Percentiles rank a stretch among this genome's conserved stretches.
These are phyloP conservation scores for Pomacea maculata DNA, from an alignment of 1,140 invertebrate species.

Conservation along the genomic window DNA sequence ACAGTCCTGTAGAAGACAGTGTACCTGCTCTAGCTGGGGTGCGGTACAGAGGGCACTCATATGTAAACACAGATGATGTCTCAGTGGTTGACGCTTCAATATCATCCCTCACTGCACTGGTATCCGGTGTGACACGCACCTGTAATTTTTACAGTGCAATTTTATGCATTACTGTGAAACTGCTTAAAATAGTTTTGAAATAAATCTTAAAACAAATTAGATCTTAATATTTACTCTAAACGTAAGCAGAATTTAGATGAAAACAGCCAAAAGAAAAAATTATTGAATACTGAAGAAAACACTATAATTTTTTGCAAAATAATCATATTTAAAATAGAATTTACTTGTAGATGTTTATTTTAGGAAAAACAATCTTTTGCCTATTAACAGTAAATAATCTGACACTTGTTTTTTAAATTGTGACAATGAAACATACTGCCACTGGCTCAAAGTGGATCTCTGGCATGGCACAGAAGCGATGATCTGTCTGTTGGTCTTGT, in stretches of 20 bases:
- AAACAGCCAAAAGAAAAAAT: too few relatives aligned
- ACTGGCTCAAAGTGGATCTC: slow-evolving; percentile 75
- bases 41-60: slow-evolving; percentile 83
- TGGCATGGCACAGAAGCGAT: slow-evolving; percentile 78
- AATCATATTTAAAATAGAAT: too few relatives aligned
- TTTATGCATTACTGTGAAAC: too few relatives aligned
- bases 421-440: slow-evolving; percentile 41
- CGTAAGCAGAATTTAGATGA: too few relatives aligned
- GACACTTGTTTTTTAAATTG: background rate
- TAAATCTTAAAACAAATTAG: too few relatives aligned
- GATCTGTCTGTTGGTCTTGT: slow-evolving; percentile 78
- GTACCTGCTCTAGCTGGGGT: slow-evolving; percentile 82
- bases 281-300: too few relatives aligned
- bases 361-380: background rate
- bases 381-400: background rate
- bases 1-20: slow-evolving; percentile 84
- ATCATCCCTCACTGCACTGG: background rate
- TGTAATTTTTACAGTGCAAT: background rate
- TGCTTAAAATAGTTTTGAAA: too few relatives aligned
- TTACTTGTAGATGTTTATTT: too few relatives aligned
- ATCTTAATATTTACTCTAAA: too few relatives aligned
- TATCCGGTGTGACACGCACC: slow-evolving; percentile 1
- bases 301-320: too few relatives aligned
- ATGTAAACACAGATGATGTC: slow-evolving; percentile 53
- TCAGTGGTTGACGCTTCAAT: background rate